Percentiles rank a stretch among this genome's conserved stretches.
Conservation (phyloP, 1,140 invertebrate species). For the Cydia splendana region DNA sequence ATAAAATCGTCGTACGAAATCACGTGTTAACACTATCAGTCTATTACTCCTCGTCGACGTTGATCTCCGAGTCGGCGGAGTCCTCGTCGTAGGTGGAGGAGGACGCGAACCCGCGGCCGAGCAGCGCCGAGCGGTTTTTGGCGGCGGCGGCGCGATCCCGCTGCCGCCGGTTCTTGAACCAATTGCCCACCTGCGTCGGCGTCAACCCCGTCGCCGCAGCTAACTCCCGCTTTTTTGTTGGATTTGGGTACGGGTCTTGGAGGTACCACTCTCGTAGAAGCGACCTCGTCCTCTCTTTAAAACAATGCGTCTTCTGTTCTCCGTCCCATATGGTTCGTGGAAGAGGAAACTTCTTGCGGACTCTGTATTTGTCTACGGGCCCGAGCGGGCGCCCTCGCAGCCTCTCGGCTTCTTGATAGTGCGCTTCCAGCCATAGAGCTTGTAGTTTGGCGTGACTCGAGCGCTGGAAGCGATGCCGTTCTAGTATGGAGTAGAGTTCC, state of each 20-base stretch:
- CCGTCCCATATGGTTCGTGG: slow-evolving; percentile 99
- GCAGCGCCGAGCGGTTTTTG: slow-evolving; percentile 94
- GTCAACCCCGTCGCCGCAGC: slow-evolving; percentile 98
- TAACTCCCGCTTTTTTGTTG: slow-evolving; percentile 98
- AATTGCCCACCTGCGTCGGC: slow-evolving; percentile 99
- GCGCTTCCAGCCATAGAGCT: slow-evolving; percentile 98
- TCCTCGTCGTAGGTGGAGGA: slow-evolving; percentile 77
- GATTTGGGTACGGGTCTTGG: slow-evolving; percentile 99
- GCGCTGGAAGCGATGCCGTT: slow-evolving; percentile 98
- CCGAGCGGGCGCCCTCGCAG: slow-evolving; percentile 96
- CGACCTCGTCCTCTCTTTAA: slow-evolving; percentile 98
- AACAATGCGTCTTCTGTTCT: slow-evolving; percentile 99
- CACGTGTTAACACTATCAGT: slow-evolving; percentile 63
- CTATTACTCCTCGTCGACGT: slow-evolving; percentile 75
- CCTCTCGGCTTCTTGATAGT: slow-evolving; percentile 99
- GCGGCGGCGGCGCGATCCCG: slow-evolving; percentile 98
- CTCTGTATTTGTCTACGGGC: slow-evolving; percentile 99
- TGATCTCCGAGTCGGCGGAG: slow-evolving; percentile 76
- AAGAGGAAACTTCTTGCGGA: slow-evolving; percentile 99
- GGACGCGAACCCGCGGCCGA: slow-evolving; percentile 73
- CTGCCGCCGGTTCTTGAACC: slow-evolving; percentile 99
- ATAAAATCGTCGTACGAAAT: slow-evolving; percentile 39
- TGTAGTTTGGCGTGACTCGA: slow-evolving; percentile 98
- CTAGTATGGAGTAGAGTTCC: slow-evolving; percentile 97
- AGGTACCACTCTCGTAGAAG: slow-evolving; percentile 98